Conservation (phyloP, 2,797 vertebrate species). For the Microtus californicus region DNA sequence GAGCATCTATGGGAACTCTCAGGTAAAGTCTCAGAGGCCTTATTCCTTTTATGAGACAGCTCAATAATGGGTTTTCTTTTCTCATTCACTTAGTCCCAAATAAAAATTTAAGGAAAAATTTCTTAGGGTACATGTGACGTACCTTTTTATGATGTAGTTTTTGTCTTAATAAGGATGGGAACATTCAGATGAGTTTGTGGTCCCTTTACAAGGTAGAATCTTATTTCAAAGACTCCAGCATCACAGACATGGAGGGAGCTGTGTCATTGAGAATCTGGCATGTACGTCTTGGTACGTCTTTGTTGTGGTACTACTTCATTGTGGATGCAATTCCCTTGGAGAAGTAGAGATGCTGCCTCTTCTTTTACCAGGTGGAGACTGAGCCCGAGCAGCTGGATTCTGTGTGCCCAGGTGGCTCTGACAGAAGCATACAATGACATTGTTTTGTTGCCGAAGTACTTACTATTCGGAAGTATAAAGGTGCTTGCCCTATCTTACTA, state of each 20-base stretch:
- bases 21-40: constrained; percentile 7
- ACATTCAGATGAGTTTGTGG: constrained; percentile 19
- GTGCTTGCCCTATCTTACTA: neutral
- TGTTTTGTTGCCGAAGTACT: neutral
- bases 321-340: neutral
- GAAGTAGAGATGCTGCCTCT: neutral
- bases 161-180: constrained; percentile 25
- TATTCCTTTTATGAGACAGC: neutral
- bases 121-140: neutral
- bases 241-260: neutral
- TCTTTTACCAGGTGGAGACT: neutral
- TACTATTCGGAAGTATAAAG: constrained; percentile 10
- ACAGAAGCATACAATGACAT: neutral
- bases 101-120: constrained; percentile 7
- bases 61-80: neutral
- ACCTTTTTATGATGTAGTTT: constrained; percentile 4
- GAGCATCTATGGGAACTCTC: neutral
- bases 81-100: neutral
- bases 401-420: neutral
- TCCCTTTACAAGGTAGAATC: constrained; percentile 11
- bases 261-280: neutral
- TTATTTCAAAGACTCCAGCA: neutral
- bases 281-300: neutral
- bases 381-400: constrained; percentile 15
- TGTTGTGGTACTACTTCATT: neutral